Evolutionary conservation across 2,797 vertebrate species (phyloP).

Genomic region (Okamejei kenojei): DNA sequence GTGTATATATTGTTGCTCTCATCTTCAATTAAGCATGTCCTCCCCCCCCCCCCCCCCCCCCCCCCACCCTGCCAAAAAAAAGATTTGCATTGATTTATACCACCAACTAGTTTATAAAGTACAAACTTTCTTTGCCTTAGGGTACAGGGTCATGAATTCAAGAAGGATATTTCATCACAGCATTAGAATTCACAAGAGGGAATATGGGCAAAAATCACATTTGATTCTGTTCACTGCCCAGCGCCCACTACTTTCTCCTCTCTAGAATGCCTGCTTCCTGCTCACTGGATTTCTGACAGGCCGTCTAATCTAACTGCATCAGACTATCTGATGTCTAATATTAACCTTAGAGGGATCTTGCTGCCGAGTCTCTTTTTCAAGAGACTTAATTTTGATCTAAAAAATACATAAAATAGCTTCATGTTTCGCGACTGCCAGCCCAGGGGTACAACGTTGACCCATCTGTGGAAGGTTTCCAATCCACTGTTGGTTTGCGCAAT

Average conservation of each 20-base stretch:
- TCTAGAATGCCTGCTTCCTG: conserved; percentile 53
- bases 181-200: neutral
- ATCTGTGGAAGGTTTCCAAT: conserved; percentile 4
- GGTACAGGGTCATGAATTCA: neutral
- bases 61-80: neutral
- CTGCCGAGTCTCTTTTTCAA: conserved; percentile 31
- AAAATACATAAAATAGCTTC: conserved; percentile 8
- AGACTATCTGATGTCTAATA: conserved; percentile 51
- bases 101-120: neutral
- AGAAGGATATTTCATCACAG: neutral
- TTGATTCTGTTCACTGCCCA: conserved; percentile 37
- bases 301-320: conserved; percentile 66
- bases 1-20: neutral
- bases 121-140: conserved; percentile 13
- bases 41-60: too few relatives aligned
- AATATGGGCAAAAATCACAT: conserved; percentile 10
- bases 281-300: conserved; percentile 55
- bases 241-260: conserved; percentile 41
- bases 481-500: conserved; percentile 27
- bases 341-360: conserved; percentile 54
- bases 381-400: conserved; percentile 43
- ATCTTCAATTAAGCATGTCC: neutral
- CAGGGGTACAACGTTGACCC: neutral
- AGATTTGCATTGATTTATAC: neutral
- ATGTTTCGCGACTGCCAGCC: neutral